phyloP scores from a whole-genome alignment of 2,797 vertebrate species.

The Typhlichthys subterraneus region DNA sequence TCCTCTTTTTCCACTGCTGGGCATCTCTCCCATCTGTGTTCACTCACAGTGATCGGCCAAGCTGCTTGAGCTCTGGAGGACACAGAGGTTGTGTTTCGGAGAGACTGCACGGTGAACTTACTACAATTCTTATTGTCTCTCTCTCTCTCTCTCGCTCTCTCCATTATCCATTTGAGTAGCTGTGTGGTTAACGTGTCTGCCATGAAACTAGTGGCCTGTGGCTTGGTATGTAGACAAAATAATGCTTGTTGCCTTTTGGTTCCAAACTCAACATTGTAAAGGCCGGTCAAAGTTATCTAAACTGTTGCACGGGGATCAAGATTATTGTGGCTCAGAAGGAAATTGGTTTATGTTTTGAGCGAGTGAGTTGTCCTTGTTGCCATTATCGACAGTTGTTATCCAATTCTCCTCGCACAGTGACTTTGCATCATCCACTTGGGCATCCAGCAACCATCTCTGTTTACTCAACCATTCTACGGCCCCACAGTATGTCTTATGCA shows the following conservation, averaged over 20 bases:
- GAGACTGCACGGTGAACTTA: constrained; percentile 52
- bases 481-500: constrained; percentile 3
- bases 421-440: constrained; percentile 39
- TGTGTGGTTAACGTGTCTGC: constrained; percentile 49
- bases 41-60: constrained; percentile 62
- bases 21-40: constrained; percentile 76
- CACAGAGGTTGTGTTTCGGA: constrained; percentile 44
- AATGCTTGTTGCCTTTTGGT: constrained; percentile 11
- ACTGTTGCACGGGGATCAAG: not conserved
- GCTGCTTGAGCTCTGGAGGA: constrained; percentile 55
- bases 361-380: constrained; percentile 34
- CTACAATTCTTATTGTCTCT: constrained; percentile 48
- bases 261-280: constrained; percentile 16
- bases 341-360: constrained; percentile 21
- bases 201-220: constrained; percentile 41
- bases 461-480: not conserved
- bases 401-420: constrained; percentile 26
- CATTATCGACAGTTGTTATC: constrained; percentile 32
- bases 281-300: constrained; percentile 27
- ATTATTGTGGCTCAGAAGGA: constrained; percentile 21
- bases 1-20: constrained; percentile 78
- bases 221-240: constrained; percentile 27
- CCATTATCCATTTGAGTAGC: constrained; percentile 33
- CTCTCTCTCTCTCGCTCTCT: constrained; percentile 4
- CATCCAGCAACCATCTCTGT: not conserved